Evolutionary conservation across 2,797 vertebrate species (phyloP).

Genomic region (Acomys russatus): DNA sequence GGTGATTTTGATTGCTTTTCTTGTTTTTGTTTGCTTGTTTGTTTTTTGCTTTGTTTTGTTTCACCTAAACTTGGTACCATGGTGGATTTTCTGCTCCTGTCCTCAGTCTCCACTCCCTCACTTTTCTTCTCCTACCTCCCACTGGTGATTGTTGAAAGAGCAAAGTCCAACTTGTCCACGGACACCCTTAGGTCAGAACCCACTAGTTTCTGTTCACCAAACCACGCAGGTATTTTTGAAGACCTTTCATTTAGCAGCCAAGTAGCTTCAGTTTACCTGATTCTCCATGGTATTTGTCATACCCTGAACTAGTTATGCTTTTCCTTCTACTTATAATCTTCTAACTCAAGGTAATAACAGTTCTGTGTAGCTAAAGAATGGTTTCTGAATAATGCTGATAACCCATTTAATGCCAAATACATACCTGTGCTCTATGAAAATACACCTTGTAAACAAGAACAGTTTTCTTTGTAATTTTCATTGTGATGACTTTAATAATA

Average conservation of each 20-base stretch:
- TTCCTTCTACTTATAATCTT: not conserved
- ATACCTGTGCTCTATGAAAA: not conserved
- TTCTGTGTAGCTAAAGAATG: not conserved
- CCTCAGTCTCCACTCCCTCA: not conserved
- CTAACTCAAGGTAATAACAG: not conserved
- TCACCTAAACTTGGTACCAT: not conserved
- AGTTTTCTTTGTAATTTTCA: not conserved
- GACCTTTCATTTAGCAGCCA: not conserved
- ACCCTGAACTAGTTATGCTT: not conserved
- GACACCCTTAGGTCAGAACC: not conserved
- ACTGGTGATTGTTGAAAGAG: not conserved
- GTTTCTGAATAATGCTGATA: not conserved
- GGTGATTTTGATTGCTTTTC: not conserved
- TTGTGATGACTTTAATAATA: conserved; percentile 26
- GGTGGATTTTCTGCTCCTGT: not conserved
- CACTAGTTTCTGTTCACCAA: not conserved
- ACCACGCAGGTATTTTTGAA: not conserved
- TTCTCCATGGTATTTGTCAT: not conserved
- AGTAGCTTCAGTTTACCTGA: not conserved
- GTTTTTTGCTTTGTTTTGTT: not conserved
- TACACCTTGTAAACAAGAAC: not conserved
- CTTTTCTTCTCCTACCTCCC: not conserved
- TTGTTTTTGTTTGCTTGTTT: not conserved
- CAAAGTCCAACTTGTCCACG: not conserved
- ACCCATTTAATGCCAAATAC: not conserved